phyloP scores from a whole-genome alignment of 2,888 invertebrate genomes.

The Tetropium fuscum region DNA sequence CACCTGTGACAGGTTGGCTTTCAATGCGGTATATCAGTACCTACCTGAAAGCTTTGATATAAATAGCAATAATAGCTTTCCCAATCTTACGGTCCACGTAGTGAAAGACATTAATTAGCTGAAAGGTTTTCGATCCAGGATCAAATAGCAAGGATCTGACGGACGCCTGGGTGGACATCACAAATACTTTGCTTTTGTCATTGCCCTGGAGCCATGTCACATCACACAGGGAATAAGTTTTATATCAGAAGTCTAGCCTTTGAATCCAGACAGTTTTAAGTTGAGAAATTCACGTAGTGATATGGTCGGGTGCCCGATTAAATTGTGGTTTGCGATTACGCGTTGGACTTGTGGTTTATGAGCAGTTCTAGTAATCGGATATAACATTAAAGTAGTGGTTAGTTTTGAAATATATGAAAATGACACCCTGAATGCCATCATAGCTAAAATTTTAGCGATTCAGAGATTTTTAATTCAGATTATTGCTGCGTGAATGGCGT shows the following conservation, averaged over 20 bases:
- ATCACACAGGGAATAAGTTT: constrained; percentile 42
- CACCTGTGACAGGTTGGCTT: no score
- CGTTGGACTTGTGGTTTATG: background rate
- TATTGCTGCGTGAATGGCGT: no score
- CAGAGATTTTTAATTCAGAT: no score
- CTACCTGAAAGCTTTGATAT: constrained; percentile 33
- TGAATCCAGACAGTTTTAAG: constrained; percentile 28
- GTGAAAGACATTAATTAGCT: constrained; percentile 59
- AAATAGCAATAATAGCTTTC: constrained; percentile 44
- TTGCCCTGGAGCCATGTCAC: constrained; percentile 35
- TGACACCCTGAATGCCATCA: no score
- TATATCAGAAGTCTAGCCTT: constrained; percentile 44
- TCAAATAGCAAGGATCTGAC: constrained; percentile 30
- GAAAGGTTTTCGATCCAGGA: constrained; percentile 52
- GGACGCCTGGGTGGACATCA: constrained; percentile 46
- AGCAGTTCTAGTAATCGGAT: no score
- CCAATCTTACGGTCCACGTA: constrained; percentile 50
- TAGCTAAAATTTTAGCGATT: no score
- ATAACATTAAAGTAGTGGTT: no score
- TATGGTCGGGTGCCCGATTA: constrained; percentile 15
- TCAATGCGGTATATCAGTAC: no score
- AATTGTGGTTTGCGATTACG: constrained; percentile 16
- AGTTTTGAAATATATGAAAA: no score
- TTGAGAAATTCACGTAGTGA: constrained; percentile 16
- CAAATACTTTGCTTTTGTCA: constrained; percentile 43